Conservation (phyloP, 2,797 vertebrate species). For the Tauraco hartlaubi region DNA sequence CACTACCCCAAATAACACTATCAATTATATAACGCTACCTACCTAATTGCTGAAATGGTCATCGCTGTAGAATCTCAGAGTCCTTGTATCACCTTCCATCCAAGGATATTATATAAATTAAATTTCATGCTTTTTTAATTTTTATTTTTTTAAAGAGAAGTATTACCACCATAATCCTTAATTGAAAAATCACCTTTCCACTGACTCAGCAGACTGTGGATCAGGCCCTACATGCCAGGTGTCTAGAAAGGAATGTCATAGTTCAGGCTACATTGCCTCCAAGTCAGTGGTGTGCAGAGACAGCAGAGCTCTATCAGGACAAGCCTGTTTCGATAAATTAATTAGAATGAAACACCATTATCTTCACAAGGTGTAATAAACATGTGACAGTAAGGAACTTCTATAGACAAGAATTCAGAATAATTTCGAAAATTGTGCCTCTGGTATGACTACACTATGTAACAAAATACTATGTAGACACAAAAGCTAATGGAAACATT, state of each 20-base stretch:
- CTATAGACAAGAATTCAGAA: background rate
- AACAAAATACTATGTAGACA: background rate
- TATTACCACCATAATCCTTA: background rate
- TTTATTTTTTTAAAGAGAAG: background rate
- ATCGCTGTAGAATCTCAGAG: background rate
- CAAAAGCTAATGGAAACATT: background rate
- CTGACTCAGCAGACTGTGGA: background rate
- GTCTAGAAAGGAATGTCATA: background rate
- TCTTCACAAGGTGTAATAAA: background rate
- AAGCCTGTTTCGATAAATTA: background rate
- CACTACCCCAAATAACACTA: background rate
- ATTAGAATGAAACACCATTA: background rate
- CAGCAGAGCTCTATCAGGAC: background rate
- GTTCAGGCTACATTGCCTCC: background rate
- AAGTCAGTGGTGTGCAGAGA: background rate
- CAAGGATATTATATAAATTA: background rate
- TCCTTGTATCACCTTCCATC: background rate
- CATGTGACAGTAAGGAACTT: background rate
- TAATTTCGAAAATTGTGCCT: background rate
- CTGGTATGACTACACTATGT: background rate
- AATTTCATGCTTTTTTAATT: background rate
- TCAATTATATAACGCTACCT: background rate
- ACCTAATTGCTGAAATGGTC: background rate
- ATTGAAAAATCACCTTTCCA: background rate
- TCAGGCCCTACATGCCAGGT: background rate